Evolutionary conservation across 2,888 invertebrate genomes (phyloP).

Genomic region (Pristionchus maxplancki): DNA sequence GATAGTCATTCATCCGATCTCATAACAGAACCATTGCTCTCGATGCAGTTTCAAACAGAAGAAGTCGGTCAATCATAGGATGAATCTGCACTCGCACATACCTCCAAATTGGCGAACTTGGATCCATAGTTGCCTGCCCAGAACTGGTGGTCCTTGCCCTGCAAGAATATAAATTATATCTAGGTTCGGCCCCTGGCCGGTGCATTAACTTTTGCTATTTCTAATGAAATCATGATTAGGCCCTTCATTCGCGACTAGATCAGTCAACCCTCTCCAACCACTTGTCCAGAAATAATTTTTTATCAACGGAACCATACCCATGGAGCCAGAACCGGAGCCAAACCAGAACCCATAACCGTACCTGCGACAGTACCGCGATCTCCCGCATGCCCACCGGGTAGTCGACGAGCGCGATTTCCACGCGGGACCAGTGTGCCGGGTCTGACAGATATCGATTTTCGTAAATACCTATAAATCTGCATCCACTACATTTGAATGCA

Average conservation of each 20-base stretch:
- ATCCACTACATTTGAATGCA: neutral
- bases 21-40: too few species aligned
- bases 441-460: slow-evolving; percentile 8
- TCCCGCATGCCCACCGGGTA: slow-evolving; percentile 40
- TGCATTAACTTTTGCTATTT: too few species aligned
- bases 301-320: slow-evolving; percentile 50
- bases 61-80: too few species aligned
- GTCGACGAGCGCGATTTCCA: slow-evolving; percentile 28
- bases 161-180: neutral
- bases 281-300: slow-evolving; percentile 19
- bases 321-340: too few species aligned
- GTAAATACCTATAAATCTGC: too few species aligned
- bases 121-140: slow-evolving; percentile 57
- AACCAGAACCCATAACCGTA: slow-evolving; percentile 14
- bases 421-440: slow-evolving; percentile 10
- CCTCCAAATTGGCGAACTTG: slow-evolving; percentile 54
- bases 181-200: too few species aligned
- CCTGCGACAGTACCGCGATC: slow-evolving; percentile 39
- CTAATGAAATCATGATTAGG: neutral
- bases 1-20: too few species aligned
- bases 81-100: too few species aligned
- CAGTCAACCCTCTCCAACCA: too few species aligned
- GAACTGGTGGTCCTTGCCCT: slow-evolving; percentile 56
- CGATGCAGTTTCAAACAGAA: too few species aligned
- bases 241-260: neutral